Base-by-base conservation (phyloP, 2,797 vertebrate species). In the Molossus alvarezi region DNA sequence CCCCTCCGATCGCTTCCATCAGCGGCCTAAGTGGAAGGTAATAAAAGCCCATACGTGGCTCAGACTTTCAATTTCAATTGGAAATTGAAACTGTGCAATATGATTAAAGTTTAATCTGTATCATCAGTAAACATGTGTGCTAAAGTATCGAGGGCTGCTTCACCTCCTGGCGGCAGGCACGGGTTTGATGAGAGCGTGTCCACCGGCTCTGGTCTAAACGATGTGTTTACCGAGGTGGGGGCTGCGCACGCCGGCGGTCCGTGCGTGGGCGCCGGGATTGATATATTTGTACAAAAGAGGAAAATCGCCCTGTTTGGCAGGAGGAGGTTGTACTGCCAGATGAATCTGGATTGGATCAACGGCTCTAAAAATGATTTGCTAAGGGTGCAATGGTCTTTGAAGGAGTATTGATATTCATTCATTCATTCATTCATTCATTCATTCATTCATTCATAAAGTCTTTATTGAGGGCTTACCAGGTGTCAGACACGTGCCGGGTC, bases 101-200 rank as follows among this genome's bases (percentile, higher is more conserved):
- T 97, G 97, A 98, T 97, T 97, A 97, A 97, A 98, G 95, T 97
- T 97, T 98, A 98, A 98, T 97, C 97, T 96, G 88, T 93, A 94
- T 96, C 97, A 97, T 98, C 97, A 97, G 97, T 97, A 97, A 97
- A 97, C 96, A 97, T 88, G 95, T 86, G 94, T 90, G 92, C 58
- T 23, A 69, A 86, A 88, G 94, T 91, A 72, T 81, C 0, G 72
- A 73, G 76, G 55, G 58, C 57, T 60, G 58, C 25, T 75, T 88
- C 79, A 33, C 48, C 87, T 94, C 92, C 75, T 57, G 83, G 88
- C 88, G 2, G 6, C 69, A n/a, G 80, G 92, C 90, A 25, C 9
- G 96, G 85, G 10, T 88, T 83, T 82, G 95, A 94, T 60, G 85
- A 92, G 79, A 55, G 60, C 1, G 0, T 33, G 91, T 71, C 82